Evolutionary conservation across 2,113 vertebrate genomes (phyloP).

Genomic region (Equus przewalskii): DNA sequence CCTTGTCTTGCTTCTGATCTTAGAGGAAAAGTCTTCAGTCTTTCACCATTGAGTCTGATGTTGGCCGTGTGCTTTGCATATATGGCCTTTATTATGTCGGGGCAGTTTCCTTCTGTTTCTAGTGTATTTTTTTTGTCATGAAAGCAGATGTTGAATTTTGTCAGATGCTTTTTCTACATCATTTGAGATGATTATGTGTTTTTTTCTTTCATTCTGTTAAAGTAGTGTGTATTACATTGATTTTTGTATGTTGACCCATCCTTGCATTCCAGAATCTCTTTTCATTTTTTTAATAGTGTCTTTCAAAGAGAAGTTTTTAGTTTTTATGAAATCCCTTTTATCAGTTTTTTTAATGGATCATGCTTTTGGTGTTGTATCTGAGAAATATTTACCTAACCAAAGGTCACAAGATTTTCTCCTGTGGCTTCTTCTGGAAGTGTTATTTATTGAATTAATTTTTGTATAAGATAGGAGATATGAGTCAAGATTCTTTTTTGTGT

Average conservation of each 20-base stretch:
- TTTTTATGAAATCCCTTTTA: neutral
- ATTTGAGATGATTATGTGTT: neutral
- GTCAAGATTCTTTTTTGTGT: neutral
- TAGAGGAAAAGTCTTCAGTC: neutral
- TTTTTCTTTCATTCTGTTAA: conserved; percentile 11
- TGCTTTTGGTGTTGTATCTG: neutral
- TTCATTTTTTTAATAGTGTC: neutral
- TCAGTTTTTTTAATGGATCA: neutral
- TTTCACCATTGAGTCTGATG: neutral
- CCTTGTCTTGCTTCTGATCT: neutral
- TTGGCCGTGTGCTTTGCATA: neutral
- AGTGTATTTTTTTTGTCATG: neutral
- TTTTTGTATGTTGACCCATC: neutral
- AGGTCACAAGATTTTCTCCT: neutral
- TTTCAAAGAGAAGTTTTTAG: neutral
- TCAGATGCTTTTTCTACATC: neutral
- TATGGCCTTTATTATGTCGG: neutral
- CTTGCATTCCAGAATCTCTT: neutral
- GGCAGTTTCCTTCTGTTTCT: neutral
- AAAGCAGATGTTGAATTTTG: neutral
- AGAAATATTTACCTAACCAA: neutral
- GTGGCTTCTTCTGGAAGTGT: neutral
- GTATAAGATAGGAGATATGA: neutral
- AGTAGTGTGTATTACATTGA: neutral
- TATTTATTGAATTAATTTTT: conserved; percentile 6